These are phyloP conservation scores for Dioctria rufipes DNA, from an alignment of 2,888 invertebrate species.

Conservation along the genomic window DNA sequence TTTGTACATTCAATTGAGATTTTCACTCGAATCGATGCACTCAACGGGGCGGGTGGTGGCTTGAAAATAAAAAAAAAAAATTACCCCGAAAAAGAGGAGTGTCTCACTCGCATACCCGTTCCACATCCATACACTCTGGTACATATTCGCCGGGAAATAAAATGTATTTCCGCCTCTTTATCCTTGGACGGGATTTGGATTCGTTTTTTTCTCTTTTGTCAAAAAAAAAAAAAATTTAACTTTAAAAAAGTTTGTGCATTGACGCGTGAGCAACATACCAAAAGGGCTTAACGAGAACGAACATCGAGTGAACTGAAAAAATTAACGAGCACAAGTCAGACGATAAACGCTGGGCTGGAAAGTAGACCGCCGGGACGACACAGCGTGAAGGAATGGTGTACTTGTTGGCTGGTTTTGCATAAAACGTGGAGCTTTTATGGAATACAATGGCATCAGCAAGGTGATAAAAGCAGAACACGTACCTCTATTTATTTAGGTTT, in stretches of 20 bases:
- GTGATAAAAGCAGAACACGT: conserved; percentile 58
- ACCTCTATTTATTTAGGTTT: conserved; percentile 58
- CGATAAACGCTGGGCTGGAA: conserved; percentile 44
- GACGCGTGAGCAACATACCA: conserved; percentile 58
- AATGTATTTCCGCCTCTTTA: conserved; percentile 34
- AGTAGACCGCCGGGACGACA: conserved; percentile 54
- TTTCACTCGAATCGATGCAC: conserved; percentile 36
- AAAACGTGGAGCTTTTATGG: conserved; percentile 52
- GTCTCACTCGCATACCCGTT: neutral
- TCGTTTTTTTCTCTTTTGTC: conserved; percentile 28
- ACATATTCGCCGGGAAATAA: conserved; percentile 29
- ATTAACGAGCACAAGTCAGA: conserved; percentile 51
- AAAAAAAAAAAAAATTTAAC: conserved; percentile 22
- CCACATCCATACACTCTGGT: neutral
- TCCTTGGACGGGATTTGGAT: neutral
- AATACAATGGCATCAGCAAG: conserved; percentile 54
- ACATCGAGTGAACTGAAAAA: conserved; percentile 40
- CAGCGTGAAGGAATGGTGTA: conserved; percentile 21
- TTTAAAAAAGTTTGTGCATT: conserved; percentile 55
- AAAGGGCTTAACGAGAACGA: conserved; percentile 48
- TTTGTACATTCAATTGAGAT: conserved; percentile 48
- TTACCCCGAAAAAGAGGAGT: conserved; percentile 20
- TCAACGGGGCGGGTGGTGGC: neutral
- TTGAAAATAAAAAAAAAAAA: conserved; percentile 13
- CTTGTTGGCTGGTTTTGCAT: conserved; percentile 55